Evolutionary conservation across 1,140 invertebrate species (phyloP).

Genomic region (Drosophila bocki): DNA sequence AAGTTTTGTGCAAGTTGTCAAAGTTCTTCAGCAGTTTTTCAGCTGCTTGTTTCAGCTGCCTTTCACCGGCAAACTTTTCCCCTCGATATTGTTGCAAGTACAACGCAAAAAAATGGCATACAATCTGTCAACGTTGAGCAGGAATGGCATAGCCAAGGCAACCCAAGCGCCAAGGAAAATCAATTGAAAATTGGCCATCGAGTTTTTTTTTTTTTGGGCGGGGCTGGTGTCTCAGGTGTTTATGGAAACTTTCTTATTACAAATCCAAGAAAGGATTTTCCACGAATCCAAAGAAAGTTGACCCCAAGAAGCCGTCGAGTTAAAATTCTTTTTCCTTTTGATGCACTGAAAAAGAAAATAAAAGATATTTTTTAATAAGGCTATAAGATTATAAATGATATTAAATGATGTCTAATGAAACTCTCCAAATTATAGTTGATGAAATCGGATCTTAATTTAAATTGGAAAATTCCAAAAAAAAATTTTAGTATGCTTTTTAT

Average conservation of each 20-base stretch:
- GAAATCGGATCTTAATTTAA: no score
- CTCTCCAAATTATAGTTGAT: no score
- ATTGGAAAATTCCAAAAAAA: no score
- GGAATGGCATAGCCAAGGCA: constrained; percentile 31
- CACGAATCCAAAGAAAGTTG: constrained; percentile 1
- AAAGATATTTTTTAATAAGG: no score
- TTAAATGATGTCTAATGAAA: no score
- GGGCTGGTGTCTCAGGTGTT: constrained; percentile 69
- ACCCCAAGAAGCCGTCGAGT: neutral
- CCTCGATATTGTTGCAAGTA: constrained; percentile 78
- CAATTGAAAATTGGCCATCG: constrained; percentile 74
- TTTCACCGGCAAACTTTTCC: constrained; percentile 66
- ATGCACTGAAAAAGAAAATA: neutral
- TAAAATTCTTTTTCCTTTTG: neutral
- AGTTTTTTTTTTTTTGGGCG: neutral
- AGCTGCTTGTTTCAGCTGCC: constrained; percentile 78
- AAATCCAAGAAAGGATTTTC: constrained; percentile 49
- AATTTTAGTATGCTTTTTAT: neutral
- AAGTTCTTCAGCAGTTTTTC: constrained; percentile 71
- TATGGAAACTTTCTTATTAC: constrained; percentile 78
- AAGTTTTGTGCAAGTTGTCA: constrained; percentile 67
- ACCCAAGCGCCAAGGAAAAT: constrained; percentile 60
- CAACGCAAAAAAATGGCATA: constrained; percentile 79
- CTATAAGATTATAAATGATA: neutral
- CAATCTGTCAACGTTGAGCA: constrained; percentile 75